A percentile compares a stretch with the other conserved stretches of the same genome.
Conservation (phyloP, 2,113 vertebrate genomes). For the Bettongia penicillata region DNA sequence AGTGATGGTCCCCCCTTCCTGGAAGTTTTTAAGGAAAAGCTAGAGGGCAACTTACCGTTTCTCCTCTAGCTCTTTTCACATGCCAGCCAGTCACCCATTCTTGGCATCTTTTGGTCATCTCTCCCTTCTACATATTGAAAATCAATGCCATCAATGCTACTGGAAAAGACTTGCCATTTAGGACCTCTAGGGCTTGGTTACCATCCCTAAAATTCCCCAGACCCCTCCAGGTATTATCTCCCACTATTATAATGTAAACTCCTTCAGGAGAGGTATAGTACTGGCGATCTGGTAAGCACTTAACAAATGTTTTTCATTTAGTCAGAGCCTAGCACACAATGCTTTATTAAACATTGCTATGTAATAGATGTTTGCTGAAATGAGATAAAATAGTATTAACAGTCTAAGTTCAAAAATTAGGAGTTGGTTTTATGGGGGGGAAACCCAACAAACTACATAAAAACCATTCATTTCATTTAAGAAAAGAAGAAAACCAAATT, state of each 20-base stretch:
- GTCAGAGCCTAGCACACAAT: neutral
- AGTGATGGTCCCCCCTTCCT: neutral
- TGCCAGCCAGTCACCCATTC: neutral
- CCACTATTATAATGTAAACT: neutral
- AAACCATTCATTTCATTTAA: no score
- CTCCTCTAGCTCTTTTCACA: neutral
- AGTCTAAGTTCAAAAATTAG: neutral
- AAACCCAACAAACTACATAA: no score
- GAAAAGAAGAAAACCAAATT: no score
- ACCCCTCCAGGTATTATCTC: neutral
- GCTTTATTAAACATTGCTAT: neutral
- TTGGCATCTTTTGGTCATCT: neutral
- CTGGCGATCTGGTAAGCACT: neutral
- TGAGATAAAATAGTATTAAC: neutral
- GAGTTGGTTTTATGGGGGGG: no score
- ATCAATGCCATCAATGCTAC: neutral
- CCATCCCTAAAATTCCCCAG: neutral
- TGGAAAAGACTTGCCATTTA: neutral
- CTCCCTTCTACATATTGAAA: neutral
- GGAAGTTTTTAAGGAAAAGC: neutral
- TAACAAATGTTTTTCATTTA: neutral
- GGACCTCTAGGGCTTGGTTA: neutral
- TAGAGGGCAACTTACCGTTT: neutral
- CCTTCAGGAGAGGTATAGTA: neutral
- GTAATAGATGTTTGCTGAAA: neutral